These are phyloP conservation scores for Diprion similis DNA, from an alignment of 1,140 invertebrate genomes.

Conservation along the genomic window DNA sequence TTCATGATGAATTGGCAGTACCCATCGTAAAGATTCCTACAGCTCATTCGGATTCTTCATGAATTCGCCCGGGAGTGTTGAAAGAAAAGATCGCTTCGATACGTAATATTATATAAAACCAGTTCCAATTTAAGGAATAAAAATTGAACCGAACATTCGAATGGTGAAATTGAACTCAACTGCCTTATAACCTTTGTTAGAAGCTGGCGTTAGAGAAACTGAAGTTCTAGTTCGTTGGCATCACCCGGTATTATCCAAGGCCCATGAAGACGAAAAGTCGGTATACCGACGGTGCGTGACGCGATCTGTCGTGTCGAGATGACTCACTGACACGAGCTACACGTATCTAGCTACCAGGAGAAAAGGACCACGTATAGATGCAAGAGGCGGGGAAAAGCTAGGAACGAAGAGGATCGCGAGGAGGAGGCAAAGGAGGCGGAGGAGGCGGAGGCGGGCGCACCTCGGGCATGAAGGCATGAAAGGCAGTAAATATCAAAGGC, in stretches of 20 bases:
- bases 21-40: too few species aligned
- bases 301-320: constrained; percentile 1
- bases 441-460: neutral
- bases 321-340: constrained; percentile 6
- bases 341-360: constrained; percentile 1
- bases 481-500: constrained; percentile 7
- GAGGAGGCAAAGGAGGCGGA: neutral
- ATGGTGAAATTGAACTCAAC: too few species aligned
- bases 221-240: neutral
- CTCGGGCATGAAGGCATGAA: neutral
- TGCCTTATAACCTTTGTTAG: too few species aligned
- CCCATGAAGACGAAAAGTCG: neutral
- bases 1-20: too few species aligned
- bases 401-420: neutral
- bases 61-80: too few species aligned
- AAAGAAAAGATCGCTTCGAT: too few species aligned
- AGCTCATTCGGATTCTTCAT: too few species aligned
- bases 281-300: neutral
- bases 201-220: too few species aligned
- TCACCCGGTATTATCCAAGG: neutral
- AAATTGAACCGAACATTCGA: too few species aligned
- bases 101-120: too few species aligned
- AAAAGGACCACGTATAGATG: too few species aligned
- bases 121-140: too few species aligned
- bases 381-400: neutral